phyloP scores from a whole-genome alignment of 1,140 invertebrate species.

The Papilio polytes region DNA sequence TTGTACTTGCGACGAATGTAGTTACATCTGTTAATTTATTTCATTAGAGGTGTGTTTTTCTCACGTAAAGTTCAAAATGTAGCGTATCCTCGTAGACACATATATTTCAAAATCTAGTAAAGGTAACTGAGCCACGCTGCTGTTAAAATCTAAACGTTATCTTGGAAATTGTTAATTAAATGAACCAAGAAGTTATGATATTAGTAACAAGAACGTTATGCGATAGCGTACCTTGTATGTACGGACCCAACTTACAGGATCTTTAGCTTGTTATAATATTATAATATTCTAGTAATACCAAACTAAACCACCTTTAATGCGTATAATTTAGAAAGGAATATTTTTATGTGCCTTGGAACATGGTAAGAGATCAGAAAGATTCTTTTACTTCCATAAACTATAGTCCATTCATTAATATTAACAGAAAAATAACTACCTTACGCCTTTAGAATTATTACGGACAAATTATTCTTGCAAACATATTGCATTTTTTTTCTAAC shows the following conservation, averaged over 20 bases:
- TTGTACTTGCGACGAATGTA: too few relatives aligned
- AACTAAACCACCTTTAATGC: neutral
- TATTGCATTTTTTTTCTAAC: neutral
- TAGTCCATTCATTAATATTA: neutral
- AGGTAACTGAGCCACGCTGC: conserved; percentile 1
- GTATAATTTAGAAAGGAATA: neutral
- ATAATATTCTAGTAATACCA: neutral
- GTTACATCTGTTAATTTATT: too few relatives aligned
- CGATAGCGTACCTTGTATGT: neutral
- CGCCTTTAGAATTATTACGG: neutral
- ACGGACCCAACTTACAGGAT: neutral
- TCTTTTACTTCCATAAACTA: too few relatives aligned
- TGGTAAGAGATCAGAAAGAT: too few relatives aligned
- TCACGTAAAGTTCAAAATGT: too few relatives aligned
- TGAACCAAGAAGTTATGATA: neutral
- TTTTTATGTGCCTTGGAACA: neutral
- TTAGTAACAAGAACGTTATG: conserved; percentile 4
- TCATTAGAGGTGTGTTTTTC: too few relatives aligned
- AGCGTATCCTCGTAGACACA: neutral
- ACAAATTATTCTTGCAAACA: neutral
- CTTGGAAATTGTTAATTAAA: conserved; percentile 12
- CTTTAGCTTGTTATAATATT: neutral
- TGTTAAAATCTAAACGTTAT: neutral
- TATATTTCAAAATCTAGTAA: neutral
- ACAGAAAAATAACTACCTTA: neutral